These are phyloP conservation scores for Pristis pectinata DNA, from an alignment of 2,797 vertebrate genomes.

Conservation along the genomic window DNA sequence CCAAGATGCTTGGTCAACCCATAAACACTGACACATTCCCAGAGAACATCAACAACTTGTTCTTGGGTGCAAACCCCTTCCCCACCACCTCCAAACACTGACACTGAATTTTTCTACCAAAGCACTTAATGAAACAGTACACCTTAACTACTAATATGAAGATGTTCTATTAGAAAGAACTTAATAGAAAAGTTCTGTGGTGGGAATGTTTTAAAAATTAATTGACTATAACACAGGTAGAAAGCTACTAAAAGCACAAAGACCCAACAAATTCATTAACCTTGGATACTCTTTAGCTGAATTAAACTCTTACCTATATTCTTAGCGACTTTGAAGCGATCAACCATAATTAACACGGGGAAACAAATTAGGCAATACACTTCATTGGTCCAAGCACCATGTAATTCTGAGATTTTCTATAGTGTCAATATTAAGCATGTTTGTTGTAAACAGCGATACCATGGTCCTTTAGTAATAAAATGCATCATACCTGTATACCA, in stretches of 20 bases:
- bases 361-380: background rate
- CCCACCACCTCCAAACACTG: no score
- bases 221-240: background rate
- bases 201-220: background rate
- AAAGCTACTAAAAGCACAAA: background rate
- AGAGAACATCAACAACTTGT: no score
- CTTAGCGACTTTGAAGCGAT: background rate
- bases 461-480: background rate
- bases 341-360: background rate
- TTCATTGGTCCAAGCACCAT: no score
- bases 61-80: no score
- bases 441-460: background rate
- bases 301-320: background rate
- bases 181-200: background rate
- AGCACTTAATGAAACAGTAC: background rate
- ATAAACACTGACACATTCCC: background rate
- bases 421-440: background rate
- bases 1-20: no score
- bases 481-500: slow-evolving; percentile 71
- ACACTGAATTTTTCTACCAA: background rate
- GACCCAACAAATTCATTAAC: background rate
- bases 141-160: background rate
- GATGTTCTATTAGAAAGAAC: background rate
- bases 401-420: background rate
- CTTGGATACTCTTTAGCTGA: background rate